Conservation (phyloP, 35 echinoderm and acorn worm species). For the Acanthaster planci region DNA sequence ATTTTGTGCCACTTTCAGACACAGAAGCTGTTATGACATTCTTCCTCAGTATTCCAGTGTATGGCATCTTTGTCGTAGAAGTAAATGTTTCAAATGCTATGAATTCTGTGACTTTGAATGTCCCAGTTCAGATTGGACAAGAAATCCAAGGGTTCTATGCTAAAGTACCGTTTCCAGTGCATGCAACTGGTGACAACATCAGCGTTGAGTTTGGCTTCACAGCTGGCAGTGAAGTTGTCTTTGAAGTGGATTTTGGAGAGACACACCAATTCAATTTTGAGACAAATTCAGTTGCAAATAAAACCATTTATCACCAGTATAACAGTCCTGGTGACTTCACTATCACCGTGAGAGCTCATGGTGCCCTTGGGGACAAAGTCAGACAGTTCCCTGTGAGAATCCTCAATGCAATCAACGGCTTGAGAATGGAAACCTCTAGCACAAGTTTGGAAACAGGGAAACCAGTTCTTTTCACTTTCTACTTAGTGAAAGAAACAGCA, state of each 20-base stretch:
- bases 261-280: not conserved
- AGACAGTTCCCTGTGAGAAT: not conserved
- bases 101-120: not conserved
- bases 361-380: not conserved
- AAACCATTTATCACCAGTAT: constrained; percentile 7
- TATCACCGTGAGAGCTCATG: not conserved
- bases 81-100: constrained; percentile 30
- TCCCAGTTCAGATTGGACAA: constrained; percentile 4
- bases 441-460: not conserved
- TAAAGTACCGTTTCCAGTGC: not conserved
- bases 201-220: not conserved
- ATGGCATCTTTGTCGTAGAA: not conserved
- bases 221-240: constrained; percentile 17
- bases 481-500: not conserved
- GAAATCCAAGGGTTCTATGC: constrained; percentile 25
- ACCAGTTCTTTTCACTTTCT: not conserved
- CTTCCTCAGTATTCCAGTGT: not conserved
- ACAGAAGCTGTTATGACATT: not conserved
- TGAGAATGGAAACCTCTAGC: not conserved
- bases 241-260: constrained; percentile 46
- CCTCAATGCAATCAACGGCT: not conserved
- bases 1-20: not conserved
- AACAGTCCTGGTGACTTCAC: not conserved
- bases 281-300: not conserved
- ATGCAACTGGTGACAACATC: not conserved